A percentile compares a stretch with the other conserved stretches of the same genome.
Evolutionary conservation across 2,797 vertebrate species (phyloP).

Genomic region (Gymnothorax reevesii): DNA sequence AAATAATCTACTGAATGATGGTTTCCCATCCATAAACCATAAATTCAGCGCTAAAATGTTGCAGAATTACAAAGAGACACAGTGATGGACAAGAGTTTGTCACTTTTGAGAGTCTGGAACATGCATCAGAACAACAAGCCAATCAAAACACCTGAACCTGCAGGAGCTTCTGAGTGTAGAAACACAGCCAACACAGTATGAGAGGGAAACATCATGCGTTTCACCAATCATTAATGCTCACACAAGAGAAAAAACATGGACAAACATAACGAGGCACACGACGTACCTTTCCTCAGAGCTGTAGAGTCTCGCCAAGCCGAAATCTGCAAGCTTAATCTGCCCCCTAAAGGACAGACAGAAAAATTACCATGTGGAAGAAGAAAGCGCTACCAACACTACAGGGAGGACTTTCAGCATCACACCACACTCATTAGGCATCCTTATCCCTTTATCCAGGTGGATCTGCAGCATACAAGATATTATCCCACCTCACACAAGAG

Average conservation of each 20-base stretch:
- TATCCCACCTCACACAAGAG: no score
- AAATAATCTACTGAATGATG: not conserved
- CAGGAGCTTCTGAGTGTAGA: not conserved
- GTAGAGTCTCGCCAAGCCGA: constrained; percentile 96
- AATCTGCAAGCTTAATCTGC: constrained; percentile 97
- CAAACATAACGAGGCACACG: not conserved
- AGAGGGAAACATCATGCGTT: not conserved
- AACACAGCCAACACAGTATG: not conserved
- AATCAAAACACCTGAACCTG: not conserved
- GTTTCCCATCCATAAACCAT: not conserved
- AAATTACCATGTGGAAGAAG: not conserved
- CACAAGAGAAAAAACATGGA: not conserved
- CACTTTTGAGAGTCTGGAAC: not conserved
- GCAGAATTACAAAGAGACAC: not conserved
- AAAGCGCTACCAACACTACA: not conserved
- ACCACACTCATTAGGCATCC: not conserved
- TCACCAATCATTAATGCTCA: not conserved
- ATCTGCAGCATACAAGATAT: no score
- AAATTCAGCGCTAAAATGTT: not conserved
- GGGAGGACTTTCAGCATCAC: not conserved
- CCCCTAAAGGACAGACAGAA: constrained; percentile 73
- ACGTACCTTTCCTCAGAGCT: constrained; percentile 96
- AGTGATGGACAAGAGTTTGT: not conserved
- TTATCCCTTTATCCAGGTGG: not conserved
- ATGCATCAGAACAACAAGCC: not conserved